Evolutionary conservation across 2,888 invertebrate genomes (phyloP).

Genomic region (Platycheirus albimanus): DNA sequence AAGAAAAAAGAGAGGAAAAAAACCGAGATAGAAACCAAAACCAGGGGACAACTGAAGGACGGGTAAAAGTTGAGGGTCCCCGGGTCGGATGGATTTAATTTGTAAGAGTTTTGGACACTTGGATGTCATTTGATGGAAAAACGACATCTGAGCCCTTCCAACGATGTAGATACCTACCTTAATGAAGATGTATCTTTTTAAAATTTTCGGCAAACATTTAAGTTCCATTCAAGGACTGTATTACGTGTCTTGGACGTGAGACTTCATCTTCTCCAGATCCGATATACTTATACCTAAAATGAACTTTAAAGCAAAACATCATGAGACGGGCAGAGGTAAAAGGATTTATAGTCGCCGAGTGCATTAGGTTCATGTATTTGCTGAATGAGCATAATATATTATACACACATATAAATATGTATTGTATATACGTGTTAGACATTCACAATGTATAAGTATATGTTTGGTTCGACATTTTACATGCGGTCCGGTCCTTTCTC

Average conservation of each 20-base stretch:
- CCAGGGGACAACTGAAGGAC: slow-evolving; percentile 36
- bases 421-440: no score
- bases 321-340: slow-evolving; percentile 22
- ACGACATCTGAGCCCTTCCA: slow-evolving; percentile 48
- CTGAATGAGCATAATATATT: no score
- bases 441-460: slow-evolving; percentile 30
- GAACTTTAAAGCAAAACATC: slow-evolving; percentile 24
- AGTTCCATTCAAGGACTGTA: slow-evolving; percentile 4
- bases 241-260: not conserved
- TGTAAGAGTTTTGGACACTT: slow-evolving; percentile 67
- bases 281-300: not conserved
- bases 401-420: no score
- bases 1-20: slow-evolving; percentile 8
- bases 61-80: slow-evolving; percentile 49
- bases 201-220: slow-evolving; percentile 26
- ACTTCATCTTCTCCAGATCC: not conserved
- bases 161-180: slow-evolving; percentile 34
- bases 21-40: not conserved
- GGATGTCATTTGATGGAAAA: slow-evolving; percentile 58
- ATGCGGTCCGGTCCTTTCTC: slow-evolving; percentile 46
- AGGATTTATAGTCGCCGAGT: slow-evolving; percentile 63
- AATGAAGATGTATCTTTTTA: slow-evolving; percentile 53
- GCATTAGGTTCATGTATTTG: slow-evolving; percentile 48
- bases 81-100: slow-evolving; percentile 71
- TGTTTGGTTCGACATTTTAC: slow-evolving; percentile 52